phyloP scores from a whole-genome alignment of 2,113 vertebrate genomes.

The Thomomys bottae region DNA sequence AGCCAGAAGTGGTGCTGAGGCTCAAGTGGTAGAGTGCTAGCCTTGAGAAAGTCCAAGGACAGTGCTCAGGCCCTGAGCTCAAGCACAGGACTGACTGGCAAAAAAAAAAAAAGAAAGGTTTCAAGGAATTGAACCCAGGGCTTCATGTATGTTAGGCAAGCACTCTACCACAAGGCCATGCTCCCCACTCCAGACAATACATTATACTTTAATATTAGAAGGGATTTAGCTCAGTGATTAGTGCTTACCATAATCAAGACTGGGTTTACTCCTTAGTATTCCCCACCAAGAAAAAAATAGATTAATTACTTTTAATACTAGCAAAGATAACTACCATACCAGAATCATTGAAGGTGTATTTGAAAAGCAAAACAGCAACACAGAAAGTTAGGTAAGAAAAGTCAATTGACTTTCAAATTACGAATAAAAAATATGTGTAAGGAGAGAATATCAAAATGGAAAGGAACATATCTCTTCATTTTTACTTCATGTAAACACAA shows the following conservation, averaged over 20 bases:
- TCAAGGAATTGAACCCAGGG: too few species aligned
- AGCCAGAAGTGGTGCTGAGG: too few species aligned
- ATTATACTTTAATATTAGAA: neutral
- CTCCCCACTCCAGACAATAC: too few species aligned
- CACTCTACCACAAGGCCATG: too few species aligned
- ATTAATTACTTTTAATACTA: neutral
- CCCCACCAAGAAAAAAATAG: too few species aligned
- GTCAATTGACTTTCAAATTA: constrained; percentile 41
- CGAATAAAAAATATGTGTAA: constrained; percentile 44
- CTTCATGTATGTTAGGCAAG: too few species aligned
- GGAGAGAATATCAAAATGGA: neutral
- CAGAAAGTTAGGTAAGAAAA: constrained; percentile 31
- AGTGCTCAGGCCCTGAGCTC: too few species aligned
- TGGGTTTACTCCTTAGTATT: neutral
- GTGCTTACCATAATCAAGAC: neutral
- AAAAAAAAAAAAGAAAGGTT: too few species aligned
- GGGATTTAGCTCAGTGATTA: neutral
- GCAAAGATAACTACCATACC: neutral
- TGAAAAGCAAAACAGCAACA: constrained; percentile 24
- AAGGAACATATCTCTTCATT: neutral
- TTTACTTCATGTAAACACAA: constrained; percentile 36
- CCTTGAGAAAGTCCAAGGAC: too few species aligned
- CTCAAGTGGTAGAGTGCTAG: too few species aligned
- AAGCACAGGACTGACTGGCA: too few species aligned
- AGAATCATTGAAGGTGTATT: neutral